Conservation (phyloP, 2,888 invertebrate genomes). For the Cartodere bifasciata region DNA sequence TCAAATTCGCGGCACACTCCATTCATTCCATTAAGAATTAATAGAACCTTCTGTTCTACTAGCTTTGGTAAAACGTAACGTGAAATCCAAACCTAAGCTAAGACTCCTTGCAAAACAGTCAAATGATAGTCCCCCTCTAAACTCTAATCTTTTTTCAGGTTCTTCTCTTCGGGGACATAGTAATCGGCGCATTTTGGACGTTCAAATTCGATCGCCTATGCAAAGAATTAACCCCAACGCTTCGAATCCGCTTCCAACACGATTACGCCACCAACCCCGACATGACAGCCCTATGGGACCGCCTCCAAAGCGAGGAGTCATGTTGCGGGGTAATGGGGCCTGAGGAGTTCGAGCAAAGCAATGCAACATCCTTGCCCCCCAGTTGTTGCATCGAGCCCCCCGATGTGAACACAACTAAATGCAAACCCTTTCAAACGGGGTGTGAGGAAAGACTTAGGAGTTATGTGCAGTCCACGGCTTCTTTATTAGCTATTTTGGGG, state of each 20-base stretch:
- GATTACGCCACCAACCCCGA: conserved; percentile 62
- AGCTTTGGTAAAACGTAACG: too few relatives aligned
- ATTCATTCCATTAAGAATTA: too few relatives aligned
- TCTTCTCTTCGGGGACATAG: conserved; percentile 69
- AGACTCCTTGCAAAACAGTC: too few relatives aligned
- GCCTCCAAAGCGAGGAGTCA: conserved; percentile 57
- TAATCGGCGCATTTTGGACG: conserved; percentile 76
- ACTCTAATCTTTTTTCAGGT: too few relatives aligned
- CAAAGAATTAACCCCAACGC: conserved; percentile 55
- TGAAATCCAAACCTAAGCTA: too few relatives aligned
- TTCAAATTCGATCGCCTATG: conserved; percentile 45
- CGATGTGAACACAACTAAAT: conserved; percentile 18
- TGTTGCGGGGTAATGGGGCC: conserved; percentile 61
- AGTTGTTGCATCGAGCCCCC: conserved; percentile 28
- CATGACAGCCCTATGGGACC: conserved; percentile 67
- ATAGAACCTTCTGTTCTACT: too few relatives aligned
- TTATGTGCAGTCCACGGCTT: conserved; percentile 69
- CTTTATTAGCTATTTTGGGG: conserved; percentile 62
- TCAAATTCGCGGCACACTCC: too few relatives aligned
- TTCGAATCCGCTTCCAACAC: conserved; percentile 42
- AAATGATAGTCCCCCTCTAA: too few relatives aligned
- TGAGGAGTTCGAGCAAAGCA: conserved; percentile 36
- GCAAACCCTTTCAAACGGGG: conserved; percentile 38
- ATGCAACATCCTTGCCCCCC: conserved; percentile 24
- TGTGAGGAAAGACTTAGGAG: conserved; percentile 61